These are phyloP conservation scores for Copsychus sechellarum DNA, from an alignment of 2,113 vertebrate genomes.

Conservation along the genomic window DNA sequence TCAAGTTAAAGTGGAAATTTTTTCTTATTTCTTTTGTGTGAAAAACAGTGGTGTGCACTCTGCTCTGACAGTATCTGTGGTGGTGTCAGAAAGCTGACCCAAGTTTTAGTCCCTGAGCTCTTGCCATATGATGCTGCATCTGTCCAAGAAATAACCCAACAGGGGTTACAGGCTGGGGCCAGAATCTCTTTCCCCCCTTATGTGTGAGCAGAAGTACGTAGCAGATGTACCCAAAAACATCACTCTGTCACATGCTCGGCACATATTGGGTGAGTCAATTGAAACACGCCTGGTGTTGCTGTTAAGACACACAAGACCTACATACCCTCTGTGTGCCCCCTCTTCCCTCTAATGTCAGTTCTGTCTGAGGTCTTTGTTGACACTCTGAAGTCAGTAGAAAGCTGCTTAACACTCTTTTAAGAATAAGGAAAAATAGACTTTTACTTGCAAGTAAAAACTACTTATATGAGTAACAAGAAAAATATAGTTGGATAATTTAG, in stretches of 20 bases:
- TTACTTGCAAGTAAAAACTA: not conserved
- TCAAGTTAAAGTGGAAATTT: not conserved
- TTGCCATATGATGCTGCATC: not conserved
- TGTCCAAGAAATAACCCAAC: conserved; percentile 35
- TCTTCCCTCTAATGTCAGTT: not conserved
- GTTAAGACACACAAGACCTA: not conserved
- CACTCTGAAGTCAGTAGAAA: not conserved
- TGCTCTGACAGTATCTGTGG: not conserved
- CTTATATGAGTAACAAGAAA: not conserved
- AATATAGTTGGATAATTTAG: not conserved
- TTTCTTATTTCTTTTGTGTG: not conserved
- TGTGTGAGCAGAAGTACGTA: not conserved
- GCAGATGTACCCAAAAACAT: conserved; percentile 4
- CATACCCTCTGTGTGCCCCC: not conserved
- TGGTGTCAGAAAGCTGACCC: not conserved
- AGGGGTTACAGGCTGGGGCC: not conserved
- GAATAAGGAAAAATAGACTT: not conserved
- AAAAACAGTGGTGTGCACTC: not conserved
- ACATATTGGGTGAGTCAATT: not conserved
- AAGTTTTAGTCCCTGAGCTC: not conserved
- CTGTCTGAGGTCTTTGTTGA: not conserved
- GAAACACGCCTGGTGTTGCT: not conserved
- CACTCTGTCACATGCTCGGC: not conserved
- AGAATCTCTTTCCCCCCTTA: conserved; percentile 16
- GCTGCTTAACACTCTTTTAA: not conserved